These are phyloP conservation scores for Pelecanoides urinatrix DNA, from an alignment of 2,113 vertebrate genomes.

Conservation along the genomic window DNA sequence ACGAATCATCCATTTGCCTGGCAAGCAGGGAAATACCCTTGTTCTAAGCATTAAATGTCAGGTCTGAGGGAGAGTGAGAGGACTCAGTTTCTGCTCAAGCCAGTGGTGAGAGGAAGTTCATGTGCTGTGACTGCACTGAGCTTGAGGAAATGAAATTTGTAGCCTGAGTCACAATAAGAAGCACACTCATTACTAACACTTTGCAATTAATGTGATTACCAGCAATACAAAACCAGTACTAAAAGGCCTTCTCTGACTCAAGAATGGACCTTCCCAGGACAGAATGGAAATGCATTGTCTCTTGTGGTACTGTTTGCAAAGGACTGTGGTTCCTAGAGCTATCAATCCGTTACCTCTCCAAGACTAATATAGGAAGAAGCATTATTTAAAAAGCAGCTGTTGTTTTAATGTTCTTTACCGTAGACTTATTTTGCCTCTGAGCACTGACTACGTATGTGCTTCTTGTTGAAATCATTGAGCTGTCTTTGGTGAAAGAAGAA, in stretches of 20 bases:
- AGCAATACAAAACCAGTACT: neutral
- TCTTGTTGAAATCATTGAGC: neutral
- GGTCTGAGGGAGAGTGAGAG: neutral
- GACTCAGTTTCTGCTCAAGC: neutral
- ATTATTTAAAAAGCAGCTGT: neutral
- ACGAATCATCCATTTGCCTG: neutral
- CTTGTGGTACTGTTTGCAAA: neutral
- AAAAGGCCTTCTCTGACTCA: neutral
- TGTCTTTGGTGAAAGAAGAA: neutral
- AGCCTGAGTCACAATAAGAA: neutral
- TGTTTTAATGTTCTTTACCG: neutral
- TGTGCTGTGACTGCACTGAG: neutral
- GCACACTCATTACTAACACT: neutral
- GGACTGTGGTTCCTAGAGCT: neutral
- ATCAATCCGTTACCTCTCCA: neutral
- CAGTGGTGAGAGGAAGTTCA: neutral
- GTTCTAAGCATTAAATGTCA: neutral
- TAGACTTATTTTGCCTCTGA: neutral
- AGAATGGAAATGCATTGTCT: neutral
- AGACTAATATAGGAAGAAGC: neutral
- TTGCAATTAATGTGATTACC: neutral
- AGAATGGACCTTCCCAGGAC: neutral
- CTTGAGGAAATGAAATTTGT: neutral
- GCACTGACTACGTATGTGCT: neutral
- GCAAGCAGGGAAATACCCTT: neutral